Evolutionary conservation across 1,140 invertebrate genomes (phyloP).

Genomic region (Calliopsis andreniformis): DNA sequence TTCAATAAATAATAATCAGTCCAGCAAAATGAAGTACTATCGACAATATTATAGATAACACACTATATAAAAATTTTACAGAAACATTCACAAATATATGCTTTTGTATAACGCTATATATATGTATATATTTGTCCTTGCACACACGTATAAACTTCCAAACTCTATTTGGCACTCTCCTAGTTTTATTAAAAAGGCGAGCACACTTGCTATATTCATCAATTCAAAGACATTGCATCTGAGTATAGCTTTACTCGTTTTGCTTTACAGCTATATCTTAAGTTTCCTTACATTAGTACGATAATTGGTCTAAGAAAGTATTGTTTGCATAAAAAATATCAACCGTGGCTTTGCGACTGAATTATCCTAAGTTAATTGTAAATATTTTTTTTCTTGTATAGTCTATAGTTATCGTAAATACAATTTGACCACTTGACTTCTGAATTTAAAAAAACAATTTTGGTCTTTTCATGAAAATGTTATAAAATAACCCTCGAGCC

Average conservation of each 20-base stretch:
- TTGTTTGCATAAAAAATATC: slow-evolving; percentile 61
- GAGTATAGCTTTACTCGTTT: slow-evolving; percentile 60
- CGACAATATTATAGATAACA: slow-evolving; percentile 27
- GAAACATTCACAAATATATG: slow-evolving; percentile 43
- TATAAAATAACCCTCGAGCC: neutral
- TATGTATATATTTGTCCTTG: slow-evolving; percentile 40
- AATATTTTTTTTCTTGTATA: slow-evolving; percentile 40
- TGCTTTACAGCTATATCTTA: slow-evolving; percentile 55
- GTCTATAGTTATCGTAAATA: slow-evolving; percentile 39
- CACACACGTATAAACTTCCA: slow-evolving; percentile 73
- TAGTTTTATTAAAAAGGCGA: slow-evolving; percentile 73
- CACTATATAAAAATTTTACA: slow-evolving; percentile 59
- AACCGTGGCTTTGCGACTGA: slow-evolving; percentile 26
- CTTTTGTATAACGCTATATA: slow-evolving; percentile 28
- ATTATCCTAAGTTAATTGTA: slow-evolving; percentile 38
- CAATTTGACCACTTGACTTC: slow-evolving; percentile 29
- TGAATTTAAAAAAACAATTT: slow-evolving; percentile 4
- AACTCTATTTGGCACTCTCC: slow-evolving; percentile 76
- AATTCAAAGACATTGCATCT: slow-evolving; percentile 79
- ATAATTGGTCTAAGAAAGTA: slow-evolving; percentile 66
- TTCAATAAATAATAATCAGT: slow-evolving; percentile 26
- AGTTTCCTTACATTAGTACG: slow-evolving; percentile 41
- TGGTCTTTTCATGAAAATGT: slow-evolving; percentile 22
- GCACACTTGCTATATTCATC: slow-evolving; percentile 76
- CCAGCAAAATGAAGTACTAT: slow-evolving; percentile 36